phyloP scores from a whole-genome alignment of 2,888 invertebrate species.

The Apotomis betuletana region DNA sequence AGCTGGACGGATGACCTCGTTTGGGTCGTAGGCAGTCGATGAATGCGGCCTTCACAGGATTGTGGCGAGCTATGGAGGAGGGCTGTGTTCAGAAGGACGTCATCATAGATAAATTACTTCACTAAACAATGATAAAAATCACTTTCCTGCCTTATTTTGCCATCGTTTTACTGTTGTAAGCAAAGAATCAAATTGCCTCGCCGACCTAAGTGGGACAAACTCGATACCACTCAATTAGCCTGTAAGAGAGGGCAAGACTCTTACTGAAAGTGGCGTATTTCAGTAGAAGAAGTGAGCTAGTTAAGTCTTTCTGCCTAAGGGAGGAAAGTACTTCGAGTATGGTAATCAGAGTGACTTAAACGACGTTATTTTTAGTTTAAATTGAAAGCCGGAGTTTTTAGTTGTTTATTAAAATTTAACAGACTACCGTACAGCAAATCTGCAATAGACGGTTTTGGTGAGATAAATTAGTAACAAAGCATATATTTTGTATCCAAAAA shows the following conservation, averaged over 20 bases:
- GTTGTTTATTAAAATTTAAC: conserved; percentile 13
- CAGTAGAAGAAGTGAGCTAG: neutral
- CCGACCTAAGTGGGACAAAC: conserved; percentile 35
- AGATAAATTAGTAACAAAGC: too few species aligned
- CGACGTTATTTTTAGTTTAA: conserved; percentile 9
- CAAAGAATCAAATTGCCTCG: conserved; percentile 39
- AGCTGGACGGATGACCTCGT: too few species aligned
- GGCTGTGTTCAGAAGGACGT: too few species aligned
- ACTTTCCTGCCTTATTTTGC: conserved; percentile 16
- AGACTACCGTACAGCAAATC: neutral
- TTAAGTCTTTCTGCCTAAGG: conserved; percentile 6
- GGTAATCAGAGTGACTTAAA: conserved; percentile 28
- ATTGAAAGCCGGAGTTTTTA: conserved; percentile 1
- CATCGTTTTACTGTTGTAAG: conserved; percentile 28
- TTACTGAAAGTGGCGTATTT: neutral
- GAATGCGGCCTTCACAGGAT: too few species aligned
- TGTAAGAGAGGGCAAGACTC: conserved; percentile 6
- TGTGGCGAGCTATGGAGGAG: too few species aligned
- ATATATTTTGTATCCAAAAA: too few species aligned
- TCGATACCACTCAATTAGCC: conserved; percentile 39
- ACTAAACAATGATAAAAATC: conserved; percentile 1
- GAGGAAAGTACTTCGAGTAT: conserved; percentile 16
- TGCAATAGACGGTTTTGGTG: neutral
- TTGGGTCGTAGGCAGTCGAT: too few species aligned
- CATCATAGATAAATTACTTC: neutral